Base-by-base conservation (phyloP, 2,797 vertebrate species). In the Eulemur mongoz region DNA sequence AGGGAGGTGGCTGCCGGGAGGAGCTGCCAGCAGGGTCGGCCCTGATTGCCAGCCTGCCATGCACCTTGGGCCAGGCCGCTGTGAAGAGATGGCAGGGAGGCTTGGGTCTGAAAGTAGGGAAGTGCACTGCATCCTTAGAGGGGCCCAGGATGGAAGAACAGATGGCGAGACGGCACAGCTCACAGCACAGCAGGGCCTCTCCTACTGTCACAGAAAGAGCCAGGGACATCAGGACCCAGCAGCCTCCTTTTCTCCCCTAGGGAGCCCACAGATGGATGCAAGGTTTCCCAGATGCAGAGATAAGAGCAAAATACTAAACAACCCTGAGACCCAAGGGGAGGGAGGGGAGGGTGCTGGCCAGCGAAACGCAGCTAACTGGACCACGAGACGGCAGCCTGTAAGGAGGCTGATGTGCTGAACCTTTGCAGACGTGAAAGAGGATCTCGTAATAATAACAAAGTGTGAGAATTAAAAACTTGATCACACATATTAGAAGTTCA, bases 1-100 rank as follows among this genome's bases (percentile, higher is more conserved):
- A n/a, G 27, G 3, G 43, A 38, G 59, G 10, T 32, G 22, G 8
- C 27, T n/a, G n/a, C 25, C 10, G 0, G 0, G 7, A 30, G 32
- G 54, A 61, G 38, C 2, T 0, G 11, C 38, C 30, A 4, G 11
- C 45, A 22, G 17, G 27, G 63, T 69, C 15, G 10, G 15, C 3
- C 6, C 23, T 83, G 69, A 25, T 61, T 9, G 10, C 17, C 20
- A 25, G 13, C 9, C 40, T 59, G 52, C 1, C 6, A 1, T 13
- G 20, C 4, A 48, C 4, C 20, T 23, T 30, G 35, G 32, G 14
- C 13, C 67, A 32, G 32, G 14, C 13, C 67, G 22, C 27, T 50
- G 7, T 43, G 1, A 70, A 14, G 22, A 4, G 22, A 52, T 25
- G 3, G 32, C 20, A 6, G n/a, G 23, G 38, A 32, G 27, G 27